A percentile compares a stretch with the other conserved stretches of the same genome.
Conservation (phyloP, 2,797 vertebrate species). For the Anguilla anguilla region DNA sequence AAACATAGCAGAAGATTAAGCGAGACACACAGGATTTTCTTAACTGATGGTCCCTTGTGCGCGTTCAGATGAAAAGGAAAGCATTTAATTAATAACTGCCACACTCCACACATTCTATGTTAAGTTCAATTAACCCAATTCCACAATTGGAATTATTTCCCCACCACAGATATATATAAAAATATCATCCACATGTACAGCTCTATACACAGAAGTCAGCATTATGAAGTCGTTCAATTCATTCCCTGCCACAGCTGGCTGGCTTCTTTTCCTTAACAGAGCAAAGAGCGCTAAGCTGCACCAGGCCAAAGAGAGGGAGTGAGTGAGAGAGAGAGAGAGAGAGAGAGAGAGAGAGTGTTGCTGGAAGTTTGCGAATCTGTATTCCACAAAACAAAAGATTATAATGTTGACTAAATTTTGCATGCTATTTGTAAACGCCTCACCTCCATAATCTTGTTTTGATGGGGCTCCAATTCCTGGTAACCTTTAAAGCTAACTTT, state of each 20-base stretch:
- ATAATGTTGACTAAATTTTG: neutral
- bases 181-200: neutral
- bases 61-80: neutral
- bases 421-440: neutral
- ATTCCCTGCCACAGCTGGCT: neutral
- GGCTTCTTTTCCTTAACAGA: neutral
- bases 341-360: neutral
- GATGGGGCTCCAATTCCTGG: neutral
- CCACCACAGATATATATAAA: neutral
- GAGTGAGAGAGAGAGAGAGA: neutral
- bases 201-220: neutral
- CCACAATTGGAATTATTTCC: neutral
- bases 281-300: neutral
- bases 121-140: neutral
- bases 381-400: no score
- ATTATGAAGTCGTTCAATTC: neutral
- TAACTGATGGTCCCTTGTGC: neutral
- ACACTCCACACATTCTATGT: neutral
- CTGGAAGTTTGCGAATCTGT: no score
- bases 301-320: neutral
- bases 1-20: neutral
- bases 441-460: neutral
- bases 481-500: neutral
- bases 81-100: neutral
- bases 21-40: neutral